These are phyloP conservation scores for Zonotrichia leucophrys DNA, from an alignment of 2,113 vertebrate species.

Conservation along the genomic window DNA sequence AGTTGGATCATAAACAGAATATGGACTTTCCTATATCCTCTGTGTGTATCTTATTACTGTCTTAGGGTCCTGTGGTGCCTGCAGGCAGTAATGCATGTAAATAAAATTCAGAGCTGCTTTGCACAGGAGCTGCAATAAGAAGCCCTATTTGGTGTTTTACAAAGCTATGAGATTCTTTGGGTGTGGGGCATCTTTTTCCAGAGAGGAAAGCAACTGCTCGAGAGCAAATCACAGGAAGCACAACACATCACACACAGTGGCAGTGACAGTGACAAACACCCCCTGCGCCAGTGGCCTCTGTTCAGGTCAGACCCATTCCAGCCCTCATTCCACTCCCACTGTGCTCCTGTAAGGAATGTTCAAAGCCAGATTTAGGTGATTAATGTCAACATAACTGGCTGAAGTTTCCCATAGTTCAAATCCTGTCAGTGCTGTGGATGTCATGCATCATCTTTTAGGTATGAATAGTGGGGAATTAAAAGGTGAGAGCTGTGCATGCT, in stretches of 20 bases:
- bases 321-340: background rate
- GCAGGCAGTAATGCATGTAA: background rate
- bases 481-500: background rate
- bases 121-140: background rate
- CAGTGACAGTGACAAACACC: background rate
- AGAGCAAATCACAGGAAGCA: background rate
- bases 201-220: background rate
- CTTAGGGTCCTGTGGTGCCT: background rate
- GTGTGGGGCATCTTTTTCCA: background rate
- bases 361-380: background rate
- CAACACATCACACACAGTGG: rapidly evolving
- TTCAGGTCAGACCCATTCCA: background rate
- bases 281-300: background rate
- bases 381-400: background rate
- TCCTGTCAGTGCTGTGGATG: background rate
- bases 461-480: background rate
- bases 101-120: background rate
- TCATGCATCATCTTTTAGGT: background rate
- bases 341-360: background rate
- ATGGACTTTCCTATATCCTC: background rate
- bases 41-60: background rate
- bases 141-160: background rate
- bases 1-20: background rate
- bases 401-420: background rate
- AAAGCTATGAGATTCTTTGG: background rate